These are phyloP conservation scores for Alethe diademata DNA, from an alignment of 2,113 vertebrate species.

Conservation along the genomic window DNA sequence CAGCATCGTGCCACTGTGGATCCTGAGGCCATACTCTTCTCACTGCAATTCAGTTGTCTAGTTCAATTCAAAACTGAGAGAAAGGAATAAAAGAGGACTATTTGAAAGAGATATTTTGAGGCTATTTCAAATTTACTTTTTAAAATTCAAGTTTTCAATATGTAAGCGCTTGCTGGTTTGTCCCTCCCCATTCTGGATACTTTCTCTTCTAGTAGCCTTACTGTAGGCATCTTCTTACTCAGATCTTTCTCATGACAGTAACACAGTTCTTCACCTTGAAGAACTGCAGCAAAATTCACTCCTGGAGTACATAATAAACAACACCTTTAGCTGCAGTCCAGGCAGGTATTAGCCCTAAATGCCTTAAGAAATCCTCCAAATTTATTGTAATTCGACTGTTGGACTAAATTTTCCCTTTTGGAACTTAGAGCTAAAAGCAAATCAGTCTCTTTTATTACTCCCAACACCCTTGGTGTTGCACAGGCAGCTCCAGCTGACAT, in stretches of 20 bases:
- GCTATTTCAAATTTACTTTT: not conserved
- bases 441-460: not conserved
- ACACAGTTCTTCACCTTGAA: not conserved
- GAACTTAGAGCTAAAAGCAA: not conserved
- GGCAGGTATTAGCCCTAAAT: not conserved
- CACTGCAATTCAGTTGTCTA: not conserved
- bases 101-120: not conserved
- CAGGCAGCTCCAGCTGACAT: not conserved
- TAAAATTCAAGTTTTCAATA: not conserved
- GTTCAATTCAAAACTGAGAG: not conserved
- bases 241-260: not conserved
- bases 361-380: not conserved
- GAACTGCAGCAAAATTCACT: not conserved
- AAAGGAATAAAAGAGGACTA: not conserved
- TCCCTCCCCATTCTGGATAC: not conserved
- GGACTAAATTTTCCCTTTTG: not conserved
- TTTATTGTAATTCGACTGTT: not conserved
- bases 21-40: not conserved
- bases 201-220: not conserved
- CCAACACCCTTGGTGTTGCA: not conserved
- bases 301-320: not conserved
- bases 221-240: not conserved
- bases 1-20: not conserved
- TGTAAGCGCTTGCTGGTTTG: not conserved
- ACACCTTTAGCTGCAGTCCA: not conserved